Base-by-base conservation (phyloP, 1,140 invertebrate species). In the Armadillidium nasatum region DNA sequence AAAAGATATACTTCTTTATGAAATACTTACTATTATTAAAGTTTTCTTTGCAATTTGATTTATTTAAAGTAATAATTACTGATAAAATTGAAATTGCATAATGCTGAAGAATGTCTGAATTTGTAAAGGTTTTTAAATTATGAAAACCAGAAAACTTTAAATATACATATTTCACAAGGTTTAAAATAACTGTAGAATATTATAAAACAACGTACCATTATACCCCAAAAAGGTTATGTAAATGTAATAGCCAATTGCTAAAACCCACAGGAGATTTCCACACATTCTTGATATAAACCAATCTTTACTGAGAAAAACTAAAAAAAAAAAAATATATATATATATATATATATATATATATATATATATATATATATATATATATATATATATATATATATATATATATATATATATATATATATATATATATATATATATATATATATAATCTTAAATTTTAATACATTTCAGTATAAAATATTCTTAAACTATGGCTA, bases 171-270 rank as follows among this genome's bases (percentile, higher is more conserved):
- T 50, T 10, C 9, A 10, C 9, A 50, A 50, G 9, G 9, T 50
- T 9, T 50, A 15, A 50, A 50, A 50, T 50, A 50, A 10, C 46
- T 50, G 15, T 50, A 9, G 15, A 50, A 15, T 10, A 50, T 10
- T 10, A 50, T 15, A 50, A 10, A 9, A 50, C 9, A 50, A 50
- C 46, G 9, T 15, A 50, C 46, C 46, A 50, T 50, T 96, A 84
- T 98, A 99, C 79, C 97, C 97, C 77, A 99, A 88, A 85, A 99
- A 99, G 70, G 96, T 98, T 79, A 99, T 98, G 83, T 99, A 99
- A 77, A 97, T 87, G 83, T 99, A 99, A 85, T 99, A 99, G 76
- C 90, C 87, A 76, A 94, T 86, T 44, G 94, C 94, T 73, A 96
- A 88, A 19, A 98, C 87, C 96, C 96, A 99, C 80, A 98, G 90